These are phyloP conservation scores for Aphelenchoides fujianensis DNA, from an alignment of 1,140 invertebrate genomes.

Conservation along the genomic window DNA sequence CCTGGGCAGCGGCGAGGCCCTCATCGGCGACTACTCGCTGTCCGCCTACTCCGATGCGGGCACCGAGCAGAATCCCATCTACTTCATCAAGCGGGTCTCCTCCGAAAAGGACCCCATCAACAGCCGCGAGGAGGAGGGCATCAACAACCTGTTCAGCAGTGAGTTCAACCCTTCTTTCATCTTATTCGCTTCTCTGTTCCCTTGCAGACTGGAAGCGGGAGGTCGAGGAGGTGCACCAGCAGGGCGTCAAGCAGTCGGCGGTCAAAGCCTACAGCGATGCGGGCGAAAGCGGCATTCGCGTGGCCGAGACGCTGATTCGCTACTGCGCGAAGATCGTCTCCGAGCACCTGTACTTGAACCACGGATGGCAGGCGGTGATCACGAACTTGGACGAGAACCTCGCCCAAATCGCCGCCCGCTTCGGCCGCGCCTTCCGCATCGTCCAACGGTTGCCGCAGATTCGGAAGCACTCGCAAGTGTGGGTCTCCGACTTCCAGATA, in stretches of 20 bases:
- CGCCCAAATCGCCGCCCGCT: constrained; percentile 27
- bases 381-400: constrained; percentile 41
- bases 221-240: constrained; percentile 25
- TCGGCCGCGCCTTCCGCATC: constrained; percentile 31
- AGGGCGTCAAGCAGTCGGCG: constrained; percentile 13
- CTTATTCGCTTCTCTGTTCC: too few species aligned
- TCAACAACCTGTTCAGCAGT: constrained; percentile 42
- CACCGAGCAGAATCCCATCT: constrained; percentile 42
- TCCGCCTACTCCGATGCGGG: constrained; percentile 31
- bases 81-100: constrained; percentile 36
- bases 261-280: constrained; percentile 27
- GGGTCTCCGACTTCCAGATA: constrained; percentile 36
- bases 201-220: constrained; percentile 36
- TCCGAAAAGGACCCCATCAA: constrained; percentile 25
- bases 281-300: constrained; percentile 28
- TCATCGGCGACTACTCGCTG: constrained; percentile 24
- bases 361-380: constrained; percentile 40
- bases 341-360: constrained; percentile 41
- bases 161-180: too few species aligned
- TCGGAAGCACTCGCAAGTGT: constrained; percentile 25
- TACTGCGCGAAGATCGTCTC: constrained; percentile 39
- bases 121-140: constrained; percentile 34
- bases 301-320: constrained; percentile 34
- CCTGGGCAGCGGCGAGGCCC: constrained; percentile 32
- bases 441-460: constrained; percentile 32